Percentiles rank a stretch among this genome's conserved stretches.
Evolutionary conservation across 2,888 invertebrate species (phyloP).

Genomic region (Apotomis betuletana): DNA sequence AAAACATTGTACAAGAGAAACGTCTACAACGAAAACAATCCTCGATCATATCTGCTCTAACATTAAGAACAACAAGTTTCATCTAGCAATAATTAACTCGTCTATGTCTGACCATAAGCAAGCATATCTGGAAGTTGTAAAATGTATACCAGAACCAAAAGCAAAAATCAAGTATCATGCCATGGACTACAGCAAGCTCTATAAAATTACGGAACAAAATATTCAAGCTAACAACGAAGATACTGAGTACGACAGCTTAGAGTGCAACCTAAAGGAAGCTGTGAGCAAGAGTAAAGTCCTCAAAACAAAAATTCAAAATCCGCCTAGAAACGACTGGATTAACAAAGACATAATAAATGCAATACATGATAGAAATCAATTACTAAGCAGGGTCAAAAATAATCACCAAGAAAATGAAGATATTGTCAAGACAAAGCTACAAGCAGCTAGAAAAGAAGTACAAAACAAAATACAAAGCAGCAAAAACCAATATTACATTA

Average conservation of each 20-base stretch:
- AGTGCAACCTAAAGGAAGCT: slow-evolving; percentile 4
- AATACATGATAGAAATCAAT: slow-evolving; percentile 34
- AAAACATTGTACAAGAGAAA: neutral
- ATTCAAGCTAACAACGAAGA: neutral
- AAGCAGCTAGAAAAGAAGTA: slow-evolving; percentile 15
- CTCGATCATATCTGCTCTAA: neutral
- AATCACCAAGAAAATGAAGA: neutral
- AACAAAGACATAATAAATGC: slow-evolving; percentile 17
- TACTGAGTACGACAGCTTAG: neutral
- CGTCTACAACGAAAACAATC: neutral
- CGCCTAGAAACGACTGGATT: slow-evolving; percentile 20
- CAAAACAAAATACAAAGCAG: neutral
- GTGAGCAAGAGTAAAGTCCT: neutral
- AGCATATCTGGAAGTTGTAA: neutral
- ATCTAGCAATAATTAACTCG: slow-evolving; percentile 1
- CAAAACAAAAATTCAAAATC: slow-evolving; percentile 29
- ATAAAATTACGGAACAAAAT: neutral
- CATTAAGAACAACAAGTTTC: neutral
- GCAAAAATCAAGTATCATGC: slow-evolving; percentile 3
- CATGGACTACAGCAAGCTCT: neutral
- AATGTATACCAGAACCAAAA: neutral
- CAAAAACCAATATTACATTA: slow-evolving; percentile 14
- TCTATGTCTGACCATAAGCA: slow-evolving; percentile 8
- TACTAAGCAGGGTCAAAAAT: neutral
- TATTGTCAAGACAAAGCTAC: neutral